A percentile compares a stretch with the other conserved stretches of the same genome.
Conservation (phyloP, 1,140 invertebrate genomes). For the Drosophila ogumai region DNA sequence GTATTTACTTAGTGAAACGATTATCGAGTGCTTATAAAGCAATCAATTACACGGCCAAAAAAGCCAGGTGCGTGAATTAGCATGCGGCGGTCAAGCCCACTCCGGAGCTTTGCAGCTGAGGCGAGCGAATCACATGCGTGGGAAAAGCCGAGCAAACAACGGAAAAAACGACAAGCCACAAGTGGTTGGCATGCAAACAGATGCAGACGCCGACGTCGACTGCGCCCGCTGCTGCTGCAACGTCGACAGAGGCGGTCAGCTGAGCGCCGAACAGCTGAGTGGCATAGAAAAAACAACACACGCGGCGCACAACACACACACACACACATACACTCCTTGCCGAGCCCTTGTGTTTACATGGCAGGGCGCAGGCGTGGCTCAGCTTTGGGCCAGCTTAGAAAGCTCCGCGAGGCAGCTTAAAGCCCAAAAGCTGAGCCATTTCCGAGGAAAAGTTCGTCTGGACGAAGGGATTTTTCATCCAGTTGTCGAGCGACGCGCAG, state of each 20-base stretch:
- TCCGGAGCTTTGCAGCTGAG: conserved; percentile 11
- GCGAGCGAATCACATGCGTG: conserved; percentile 38
- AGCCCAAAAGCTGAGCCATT: conserved; percentile 49
- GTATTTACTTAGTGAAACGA: conserved; percentile 8
- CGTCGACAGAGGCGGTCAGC: conserved; percentile 22
- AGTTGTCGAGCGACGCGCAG: conserved; percentile 62
- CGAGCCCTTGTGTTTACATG: conserved; percentile 61
- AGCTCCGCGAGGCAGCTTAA: conserved; percentile 44
- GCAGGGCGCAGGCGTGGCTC: conserved; percentile 56
- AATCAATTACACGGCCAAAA: conserved; percentile 17
- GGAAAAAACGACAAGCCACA: conserved; percentile 41
- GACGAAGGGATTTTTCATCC: conserved; percentile 48
- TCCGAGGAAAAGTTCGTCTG: conserved; percentile 36
- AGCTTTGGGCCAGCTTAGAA: conserved; percentile 52
- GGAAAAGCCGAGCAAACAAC: conserved; percentile 20
- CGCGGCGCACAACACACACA: conserved; percentile 26
- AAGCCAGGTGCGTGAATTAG: conserved; percentile 8
- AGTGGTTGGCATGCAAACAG: conserved; percentile 56
- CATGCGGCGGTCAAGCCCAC: conserved; percentile 11
- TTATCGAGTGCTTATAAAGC: conserved; percentile 27
- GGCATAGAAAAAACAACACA: conserved; percentile 34
- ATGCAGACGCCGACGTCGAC: conserved; percentile 22
- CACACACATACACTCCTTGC: conserved; percentile 15
- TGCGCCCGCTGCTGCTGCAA: conserved; percentile 1
- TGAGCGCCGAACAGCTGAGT: conserved; percentile 51